These are phyloP conservation scores for Drosophila cardini DNA, from an alignment of 1,140 invertebrate genomes.

Conservation along the genomic window DNA sequence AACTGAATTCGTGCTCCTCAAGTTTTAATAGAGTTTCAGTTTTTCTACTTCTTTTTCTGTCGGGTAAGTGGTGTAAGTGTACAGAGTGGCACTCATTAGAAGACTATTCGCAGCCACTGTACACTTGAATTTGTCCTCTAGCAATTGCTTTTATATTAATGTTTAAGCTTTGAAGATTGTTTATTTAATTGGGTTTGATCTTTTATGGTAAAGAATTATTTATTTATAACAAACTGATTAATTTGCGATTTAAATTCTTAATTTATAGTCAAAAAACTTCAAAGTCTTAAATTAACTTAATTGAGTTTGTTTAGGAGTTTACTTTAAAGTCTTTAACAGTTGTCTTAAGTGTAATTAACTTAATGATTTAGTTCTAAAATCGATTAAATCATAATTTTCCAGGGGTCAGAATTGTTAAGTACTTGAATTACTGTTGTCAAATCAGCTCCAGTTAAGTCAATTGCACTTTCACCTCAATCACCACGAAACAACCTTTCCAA, in stretches of 20 bases:
- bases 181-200: not conserved
- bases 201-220: not conserved
- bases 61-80: conserved; percentile 27
- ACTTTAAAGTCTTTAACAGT: too few species aligned
- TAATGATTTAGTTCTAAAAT: too few species aligned
- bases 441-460: conserved; percentile 15
- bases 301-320: too few species aligned
- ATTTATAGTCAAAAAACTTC: too few species aligned
- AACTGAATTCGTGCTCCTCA: conserved; percentile 43
- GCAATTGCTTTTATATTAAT: not conserved
- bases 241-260: too few species aligned
- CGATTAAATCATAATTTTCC: too few species aligned
- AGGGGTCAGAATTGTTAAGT: too few species aligned
- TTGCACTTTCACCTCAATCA: conserved; percentile 27
- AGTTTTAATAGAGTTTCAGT: conserved; percentile 46
- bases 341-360: too few species aligned
- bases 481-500: conserved; percentile 27
- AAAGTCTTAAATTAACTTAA: too few species aligned
- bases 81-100: conserved; percentile 28
- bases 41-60: not conserved
- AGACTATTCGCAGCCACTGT: not conserved
- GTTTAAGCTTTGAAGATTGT: conserved; percentile 10
- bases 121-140: conserved; percentile 6
- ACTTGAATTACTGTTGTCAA: not conserved
- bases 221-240: too few species aligned